phyloP scores from a whole-genome alignment of 1,140 invertebrate species.

The Drosophila nigrodunni region DNA sequence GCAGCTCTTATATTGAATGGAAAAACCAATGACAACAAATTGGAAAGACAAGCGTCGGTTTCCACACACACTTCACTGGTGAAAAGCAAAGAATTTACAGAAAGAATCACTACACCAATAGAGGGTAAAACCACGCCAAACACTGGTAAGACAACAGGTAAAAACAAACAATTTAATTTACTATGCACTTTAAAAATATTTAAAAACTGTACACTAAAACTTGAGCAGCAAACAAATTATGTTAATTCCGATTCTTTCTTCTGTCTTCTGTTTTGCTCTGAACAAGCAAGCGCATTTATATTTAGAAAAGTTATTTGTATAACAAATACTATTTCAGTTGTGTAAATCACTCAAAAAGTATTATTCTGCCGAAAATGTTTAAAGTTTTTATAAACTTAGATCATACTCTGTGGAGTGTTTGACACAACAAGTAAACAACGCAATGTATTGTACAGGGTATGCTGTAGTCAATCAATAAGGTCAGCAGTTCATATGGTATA shows the following conservation, averaged over 20 bases:
- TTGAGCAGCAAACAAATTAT: background rate
- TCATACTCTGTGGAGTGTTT: too few species aligned
- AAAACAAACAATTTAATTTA: background rate
- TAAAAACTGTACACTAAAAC: too few species aligned
- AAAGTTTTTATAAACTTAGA: too few species aligned
- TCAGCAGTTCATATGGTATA: background rate
- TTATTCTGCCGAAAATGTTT: too few species aligned
- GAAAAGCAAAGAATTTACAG: slow-evolving; percentile 1
- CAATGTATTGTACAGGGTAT: background rate
- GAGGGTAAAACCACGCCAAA: background rate
- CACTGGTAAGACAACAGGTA: slow-evolving; percentile 18
- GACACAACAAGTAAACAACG: too few species aligned
- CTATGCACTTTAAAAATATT: background rate
- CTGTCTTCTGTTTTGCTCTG: slow-evolving; percentile 1
- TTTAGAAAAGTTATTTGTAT: background rate
- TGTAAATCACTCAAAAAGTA: too few species aligned
- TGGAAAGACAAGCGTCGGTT: slow-evolving; percentile 5
- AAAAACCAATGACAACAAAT: slow-evolving; percentile 33
- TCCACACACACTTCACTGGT: background rate
- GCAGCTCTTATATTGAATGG: slow-evolving; percentile 40
- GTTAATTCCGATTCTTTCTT: background rate
- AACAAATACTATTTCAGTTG: background rate
- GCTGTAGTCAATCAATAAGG: background rate
- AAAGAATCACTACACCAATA: background rate
- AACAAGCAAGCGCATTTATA: slow-evolving; percentile 6